Evolutionary conservation across 2,113 vertebrate genomes (phyloP).

Genomic region (Trichechus manatus): DNA sequence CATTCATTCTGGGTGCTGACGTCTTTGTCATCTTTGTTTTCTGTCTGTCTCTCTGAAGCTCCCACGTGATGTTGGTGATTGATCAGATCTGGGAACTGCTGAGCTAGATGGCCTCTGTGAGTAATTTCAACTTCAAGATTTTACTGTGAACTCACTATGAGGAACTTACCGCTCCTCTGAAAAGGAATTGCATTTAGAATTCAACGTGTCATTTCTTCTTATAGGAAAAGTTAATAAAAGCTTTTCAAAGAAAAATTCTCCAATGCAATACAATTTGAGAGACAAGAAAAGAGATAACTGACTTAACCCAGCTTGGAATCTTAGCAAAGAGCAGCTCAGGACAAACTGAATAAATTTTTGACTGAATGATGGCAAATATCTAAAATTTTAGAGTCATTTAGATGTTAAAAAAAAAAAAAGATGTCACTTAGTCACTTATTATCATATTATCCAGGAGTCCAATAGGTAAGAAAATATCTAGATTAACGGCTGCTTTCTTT

Average conservation of each 20-base stretch:
- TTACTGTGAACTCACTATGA: not conserved
- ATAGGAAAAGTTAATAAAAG: slow-evolving; percentile 72
- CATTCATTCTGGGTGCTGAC: not conserved
- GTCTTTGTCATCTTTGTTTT: rapidly evolving
- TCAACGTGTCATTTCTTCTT: slow-evolving; percentile 51
- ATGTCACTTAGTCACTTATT: not conserved
- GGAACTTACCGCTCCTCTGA: not conserved
- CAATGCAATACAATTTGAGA: slow-evolving; percentile 61
- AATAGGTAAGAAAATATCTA: not conserved
- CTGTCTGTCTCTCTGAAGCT: not conserved
- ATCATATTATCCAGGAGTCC: not conserved
- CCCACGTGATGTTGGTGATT: rapidly evolving
- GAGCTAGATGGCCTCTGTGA: not conserved
- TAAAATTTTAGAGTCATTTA: slow-evolving; percentile 13
- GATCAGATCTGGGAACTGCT: not conserved
- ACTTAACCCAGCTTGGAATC: slow-evolving; percentile 52
- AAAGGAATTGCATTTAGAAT: slow-evolving; percentile 57
- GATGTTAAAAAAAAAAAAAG: slow-evolving; percentile 54
- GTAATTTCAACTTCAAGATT: slow-evolving; percentile 25
- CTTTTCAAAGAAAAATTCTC: slow-evolving; percentile 76
- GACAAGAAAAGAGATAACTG: slow-evolving; percentile 69
- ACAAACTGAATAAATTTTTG: slow-evolving; percentile 40
- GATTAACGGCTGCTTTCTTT: not conserved
- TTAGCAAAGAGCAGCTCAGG: slow-evolving; percentile 46
- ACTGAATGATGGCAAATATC: slow-evolving; percentile 54